Base-by-base conservation (phyloP, 2,888 invertebrate genomes). In the Agonum fuliginosum region DNA sequence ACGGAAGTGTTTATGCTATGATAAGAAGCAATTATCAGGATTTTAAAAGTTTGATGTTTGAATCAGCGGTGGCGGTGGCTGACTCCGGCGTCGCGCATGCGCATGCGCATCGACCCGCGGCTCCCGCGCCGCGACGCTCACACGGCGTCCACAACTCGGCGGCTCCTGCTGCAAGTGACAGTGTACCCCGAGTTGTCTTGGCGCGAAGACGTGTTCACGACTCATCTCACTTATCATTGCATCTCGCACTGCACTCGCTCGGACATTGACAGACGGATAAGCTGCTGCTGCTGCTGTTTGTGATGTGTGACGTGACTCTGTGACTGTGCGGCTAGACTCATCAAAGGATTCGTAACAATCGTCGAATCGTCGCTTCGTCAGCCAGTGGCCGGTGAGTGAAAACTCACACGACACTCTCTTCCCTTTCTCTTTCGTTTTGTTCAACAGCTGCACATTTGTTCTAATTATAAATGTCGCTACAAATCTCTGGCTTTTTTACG, bases 111-210 rank as follows among this genome's bases (percentile, higher is more conserved):
- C 73, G 73, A 73, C 54, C 51, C 62, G 41, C 58, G 58, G 43
- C 10, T 54, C 41, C 51, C 48, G 74, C 74, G 74, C 74, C 14
- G 43, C 74, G 74, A 73, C 73, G 65, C 34, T 65, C 65, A 65
- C 20, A 65, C 65, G 19, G 30, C 43, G 19, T 30, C 17, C 65
- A 12, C 19, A 24, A 8, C 27, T 37, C 69, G 69, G 19, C 43
- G 20, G 43, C 43, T 22, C 37, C 43, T 43, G 43, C 43, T 22
- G 43, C 65, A 48, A 37, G 41, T 58, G 65, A 62, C 74, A 75
- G 74, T 75, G 46, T 65, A 27, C 17, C 48, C 74, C 46, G 74
- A 75, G 74, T 27, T 24, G 48, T 65, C 62, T 75, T 14, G 14
- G 3, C 65, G 74, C 24, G 24, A 75, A 75, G 65, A 75, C 74